A percentile compares a stretch with the other conserved stretches of the same genome.
These are phyloP conservation scores for Drosophila melanosoma DNA, from an alignment of 2,888 invertebrate genomes.

Conservation along the genomic window DNA sequence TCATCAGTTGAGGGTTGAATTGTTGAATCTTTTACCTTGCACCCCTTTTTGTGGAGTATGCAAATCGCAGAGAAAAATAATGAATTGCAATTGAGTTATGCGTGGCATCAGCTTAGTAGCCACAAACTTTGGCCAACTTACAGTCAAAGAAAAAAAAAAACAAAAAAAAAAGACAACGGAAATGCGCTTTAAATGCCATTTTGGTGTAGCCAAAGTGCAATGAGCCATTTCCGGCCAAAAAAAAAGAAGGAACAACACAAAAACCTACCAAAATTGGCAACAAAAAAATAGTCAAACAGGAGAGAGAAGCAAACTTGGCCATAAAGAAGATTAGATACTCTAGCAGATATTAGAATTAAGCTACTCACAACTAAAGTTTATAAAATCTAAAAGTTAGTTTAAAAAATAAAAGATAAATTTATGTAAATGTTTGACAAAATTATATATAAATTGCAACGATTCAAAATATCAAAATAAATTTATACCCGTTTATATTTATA, in stretches of 20 bases:
- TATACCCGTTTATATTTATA: not conserved
- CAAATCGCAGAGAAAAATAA: constrained; percentile 21
- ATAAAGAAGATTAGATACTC: not conserved
- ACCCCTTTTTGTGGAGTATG: constrained; percentile 33
- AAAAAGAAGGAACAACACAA: not conserved
- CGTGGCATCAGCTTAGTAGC: constrained; percentile 44
- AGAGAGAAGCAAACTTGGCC: not conserved
- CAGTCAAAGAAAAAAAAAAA: not conserved
- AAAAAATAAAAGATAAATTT: not conserved
- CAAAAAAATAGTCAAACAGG: constrained; percentile 11
- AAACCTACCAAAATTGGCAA: not conserved
- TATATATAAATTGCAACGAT: no score
- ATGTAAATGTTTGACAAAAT: no score
- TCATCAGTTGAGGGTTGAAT: constrained; percentile 67
- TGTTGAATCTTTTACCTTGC: constrained; percentile 43
- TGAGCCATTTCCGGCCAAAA: constrained; percentile 73
- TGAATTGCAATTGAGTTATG: constrained; percentile 65
- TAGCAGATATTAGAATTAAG: not conserved
- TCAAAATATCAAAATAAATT: no score
- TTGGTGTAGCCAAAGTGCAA: constrained; percentile 81
- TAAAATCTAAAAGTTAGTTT: not conserved
- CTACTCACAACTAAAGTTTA: not conserved
- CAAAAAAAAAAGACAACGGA: constrained; percentile 52
- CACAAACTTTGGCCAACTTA: constrained; percentile 51
- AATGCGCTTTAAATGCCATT: constrained; percentile 80